Evolutionary conservation across 2,888 invertebrate genomes (phyloP).

Genomic region (Eretmocerus hayati): DNA sequence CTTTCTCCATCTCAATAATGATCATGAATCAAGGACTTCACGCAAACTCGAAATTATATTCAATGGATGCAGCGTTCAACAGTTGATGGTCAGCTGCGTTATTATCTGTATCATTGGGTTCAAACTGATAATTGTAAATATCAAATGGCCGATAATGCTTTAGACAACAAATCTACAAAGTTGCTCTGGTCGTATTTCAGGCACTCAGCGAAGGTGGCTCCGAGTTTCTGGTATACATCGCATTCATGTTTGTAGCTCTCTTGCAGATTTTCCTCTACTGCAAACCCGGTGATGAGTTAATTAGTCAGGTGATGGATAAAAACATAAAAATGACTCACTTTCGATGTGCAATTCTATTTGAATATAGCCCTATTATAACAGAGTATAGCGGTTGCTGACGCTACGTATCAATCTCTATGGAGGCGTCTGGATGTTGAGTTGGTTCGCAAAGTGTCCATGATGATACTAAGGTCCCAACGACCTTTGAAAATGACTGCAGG

Average conservation of each 20-base stretch:
- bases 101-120: constrained; percentile 37
- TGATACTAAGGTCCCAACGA: constrained; percentile 15
- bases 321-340: background rate
- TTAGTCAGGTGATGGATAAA: constrained; percentile 9
- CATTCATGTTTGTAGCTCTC: constrained; percentile 16
- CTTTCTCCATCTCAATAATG: background rate
- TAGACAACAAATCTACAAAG: too few relatives aligned
- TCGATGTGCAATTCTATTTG: background rate
- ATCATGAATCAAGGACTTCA: constrained; percentile 18
- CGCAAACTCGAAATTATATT: constrained; percentile 28
- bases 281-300: constrained; percentile 17
- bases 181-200: too few relatives aligned
- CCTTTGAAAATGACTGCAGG: constrained; percentile 13
- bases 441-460: constrained; percentile 1
- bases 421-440: background rate
- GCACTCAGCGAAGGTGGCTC: constrained; percentile 12
- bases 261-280: constrained; percentile 22
- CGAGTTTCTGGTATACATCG: constrained; percentile 11
- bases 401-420: constrained; percentile 14
- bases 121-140: constrained; percentile 25
- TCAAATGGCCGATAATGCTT: background rate
- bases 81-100: constrained; percentile 31
- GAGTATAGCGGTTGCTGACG: constrained; percentile 12
- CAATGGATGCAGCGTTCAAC: constrained; percentile 28
- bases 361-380: too few relatives aligned